Evolutionary conservation across 2,888 invertebrate genomes (phyloP).

Genomic region (Oscheius sp.): DNA sequence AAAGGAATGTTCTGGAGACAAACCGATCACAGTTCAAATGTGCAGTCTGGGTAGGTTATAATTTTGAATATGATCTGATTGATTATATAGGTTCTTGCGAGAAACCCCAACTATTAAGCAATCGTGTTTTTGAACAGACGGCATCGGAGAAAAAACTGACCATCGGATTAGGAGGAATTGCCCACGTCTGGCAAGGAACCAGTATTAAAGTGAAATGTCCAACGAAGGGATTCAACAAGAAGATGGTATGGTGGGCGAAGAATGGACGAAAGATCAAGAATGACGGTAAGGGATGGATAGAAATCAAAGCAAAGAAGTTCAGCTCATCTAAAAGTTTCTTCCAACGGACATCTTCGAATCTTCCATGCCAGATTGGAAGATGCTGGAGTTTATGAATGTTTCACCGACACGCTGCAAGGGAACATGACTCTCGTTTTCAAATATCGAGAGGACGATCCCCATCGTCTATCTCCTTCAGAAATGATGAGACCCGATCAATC

Average conservation of each 20-base stretch:
- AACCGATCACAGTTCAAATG: slow-evolving; percentile 81
- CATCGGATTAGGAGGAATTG: slow-evolving; percentile 88
- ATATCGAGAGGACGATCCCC: slow-evolving; percentile 22
- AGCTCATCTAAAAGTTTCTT: slow-evolving; percentile 80
- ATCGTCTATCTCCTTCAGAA: slow-evolving; percentile 19
- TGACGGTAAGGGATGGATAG: slow-evolving; percentile 68
- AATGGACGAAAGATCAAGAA: slow-evolving; percentile 81
- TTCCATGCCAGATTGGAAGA: slow-evolving; percentile 78
- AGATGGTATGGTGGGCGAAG: slow-evolving; percentile 83
- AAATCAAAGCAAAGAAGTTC: not conserved
- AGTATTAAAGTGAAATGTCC: slow-evolving; percentile 93
- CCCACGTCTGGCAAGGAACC: slow-evolving; percentile 88
- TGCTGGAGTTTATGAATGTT: slow-evolving; percentile 75
- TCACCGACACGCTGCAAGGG: slow-evolving; percentile 76
- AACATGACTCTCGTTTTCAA: slow-evolving; percentile 79
- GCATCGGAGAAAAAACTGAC: slow-evolving; percentile 78
- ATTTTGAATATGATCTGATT: not conserved
- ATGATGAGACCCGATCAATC: slow-evolving; percentile 27
- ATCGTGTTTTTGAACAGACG: slow-evolving; percentile 78
- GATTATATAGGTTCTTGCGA: slow-evolving; percentile 33
- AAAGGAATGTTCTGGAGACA: slow-evolving; percentile 76
- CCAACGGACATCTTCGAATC: slow-evolving; percentile 87
- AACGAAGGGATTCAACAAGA: slow-evolving; percentile 81
- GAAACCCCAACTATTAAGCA: slow-evolving; percentile 42
- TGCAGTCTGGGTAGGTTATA: slow-evolving; percentile 77